Conservation (phyloP, 2,113 vertebrate species). For the Mirounga angustirostris region DNA sequence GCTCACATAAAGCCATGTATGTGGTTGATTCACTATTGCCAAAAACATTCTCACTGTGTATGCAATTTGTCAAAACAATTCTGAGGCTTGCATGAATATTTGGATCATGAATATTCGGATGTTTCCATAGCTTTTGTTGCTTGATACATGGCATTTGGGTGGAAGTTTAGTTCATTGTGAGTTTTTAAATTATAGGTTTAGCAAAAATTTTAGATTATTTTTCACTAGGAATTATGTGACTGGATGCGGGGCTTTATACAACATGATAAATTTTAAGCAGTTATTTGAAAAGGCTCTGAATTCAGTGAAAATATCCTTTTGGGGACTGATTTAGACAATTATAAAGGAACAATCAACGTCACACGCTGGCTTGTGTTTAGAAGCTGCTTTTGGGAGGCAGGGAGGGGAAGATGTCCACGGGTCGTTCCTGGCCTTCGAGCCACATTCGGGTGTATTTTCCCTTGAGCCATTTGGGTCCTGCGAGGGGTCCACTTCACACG, state of each 20-base stretch:
- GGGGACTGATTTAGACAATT: neutral
- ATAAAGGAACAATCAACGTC: neutral
- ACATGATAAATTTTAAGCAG: neutral
- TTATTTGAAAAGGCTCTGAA: constrained; percentile 14
- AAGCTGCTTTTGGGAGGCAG: neutral
- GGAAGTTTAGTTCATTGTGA: neutral
- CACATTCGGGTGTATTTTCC: rapidly evolving
- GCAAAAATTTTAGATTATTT: neutral
- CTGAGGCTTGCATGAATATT: neutral
- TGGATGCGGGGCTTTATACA: neutral
- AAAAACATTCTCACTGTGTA: rapidly evolving
- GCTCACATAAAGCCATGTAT: rapidly evolving
- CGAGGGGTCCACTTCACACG: too few species aligned
- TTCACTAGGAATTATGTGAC: neutral
- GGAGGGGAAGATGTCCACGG: rapidly evolving
- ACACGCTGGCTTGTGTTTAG: neutral
- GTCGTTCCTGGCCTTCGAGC: neutral
- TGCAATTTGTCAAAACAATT: neutral
- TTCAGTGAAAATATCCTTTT: neutral
- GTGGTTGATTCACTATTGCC: neutral
- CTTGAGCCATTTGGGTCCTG: neutral
- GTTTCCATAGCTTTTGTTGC: neutral
- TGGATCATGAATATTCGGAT: rapidly evolving
- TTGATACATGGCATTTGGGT: neutral
- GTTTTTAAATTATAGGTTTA: neutral